Evolutionary conservation across 2,797 vertebrate genomes (phyloP), one percentile per base, ranked within the genome.

Genomic region (Cryptoblepharus egeriae): DNA sequence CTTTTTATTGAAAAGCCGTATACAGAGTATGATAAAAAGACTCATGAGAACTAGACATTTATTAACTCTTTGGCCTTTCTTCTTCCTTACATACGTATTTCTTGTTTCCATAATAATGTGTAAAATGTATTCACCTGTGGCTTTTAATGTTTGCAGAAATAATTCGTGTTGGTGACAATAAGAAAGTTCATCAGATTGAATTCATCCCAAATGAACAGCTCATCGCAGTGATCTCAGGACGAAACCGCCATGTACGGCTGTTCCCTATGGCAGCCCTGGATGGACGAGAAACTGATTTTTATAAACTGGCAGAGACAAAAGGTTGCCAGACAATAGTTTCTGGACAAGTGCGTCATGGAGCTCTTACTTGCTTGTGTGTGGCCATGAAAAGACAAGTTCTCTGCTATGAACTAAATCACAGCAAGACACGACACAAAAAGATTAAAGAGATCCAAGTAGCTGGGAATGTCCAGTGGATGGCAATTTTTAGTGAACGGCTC

Each of bases 341-440:
- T 0, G 98, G 98, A 20, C 96, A 95, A 0, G 93, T 98, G 71
- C 96, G 96, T 79, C 97, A 97, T 0, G 96, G 98, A 83, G 94
- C 97, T 9, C 94, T 97, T 71, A 97, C 97, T 32, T 99, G 97
- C 94, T 95, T 99, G 15, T 99, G 98, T 2, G 98, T 99, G 87
- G 98, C 98, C 89, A 98, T 98, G 97, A 99, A 99, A 94, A 97
- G 97, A 81, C 97, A 99, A 90, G 96, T 99, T 83, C 96, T 99
- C 39, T 98, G 98, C 91, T 99, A 98, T 0, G 99, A 99, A 97
- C 96, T 99, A 26, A 97, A 97, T 90, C 98, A 98, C 94, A 97
- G 96, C 88, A 99, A 98, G 94, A 93, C 88, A 0, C 97, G 97
- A 26, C 97, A 99, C 95, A 97, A 98, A 81, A 97, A 97, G 87